Percentiles rank a stretch among this genome's conserved stretches.
phyloP scores from a whole-genome alignment of 2,888 invertebrate species.

The Microctonus brassicae region DNA sequence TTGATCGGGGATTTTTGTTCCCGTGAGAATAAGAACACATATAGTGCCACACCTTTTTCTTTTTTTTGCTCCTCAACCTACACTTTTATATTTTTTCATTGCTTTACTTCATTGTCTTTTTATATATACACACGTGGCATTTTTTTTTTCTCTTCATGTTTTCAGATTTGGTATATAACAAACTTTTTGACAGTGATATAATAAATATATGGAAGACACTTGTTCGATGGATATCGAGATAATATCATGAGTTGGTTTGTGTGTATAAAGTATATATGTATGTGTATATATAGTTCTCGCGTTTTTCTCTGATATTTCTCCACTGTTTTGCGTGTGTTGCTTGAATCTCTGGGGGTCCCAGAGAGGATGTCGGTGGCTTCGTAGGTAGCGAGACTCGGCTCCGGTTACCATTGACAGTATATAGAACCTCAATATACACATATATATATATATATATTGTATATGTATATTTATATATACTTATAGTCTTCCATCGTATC shows the following conservation, averaged over 20 bases:
- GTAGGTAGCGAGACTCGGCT: conserved; percentile 14
- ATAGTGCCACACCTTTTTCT: neutral
- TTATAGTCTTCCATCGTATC: conserved; percentile 1
- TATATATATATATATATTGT: neutral
- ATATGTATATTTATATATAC: neutral
- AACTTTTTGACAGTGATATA: conserved; percentile 4
- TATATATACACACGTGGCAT: neutral
- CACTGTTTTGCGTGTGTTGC: conserved; percentile 53
- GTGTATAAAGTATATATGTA: neutral
- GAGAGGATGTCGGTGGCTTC: conserved; percentile 5
- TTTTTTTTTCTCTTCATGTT: neutral
- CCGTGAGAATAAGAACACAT: conserved; percentile 8
- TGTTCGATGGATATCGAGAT: conserved; percentile 3
- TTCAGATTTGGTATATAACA: neutral
- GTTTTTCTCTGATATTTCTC: conserved; percentile 43
- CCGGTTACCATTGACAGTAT: conserved; percentile 9
- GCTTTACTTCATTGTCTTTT: neutral
- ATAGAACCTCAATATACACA: neutral
- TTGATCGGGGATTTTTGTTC: neutral
- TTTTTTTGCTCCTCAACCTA: too few relatives aligned
- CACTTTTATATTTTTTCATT: neutral
- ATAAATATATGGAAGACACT: neutral
- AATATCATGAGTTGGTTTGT: neutral
- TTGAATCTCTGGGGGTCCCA: conserved; percentile 51
- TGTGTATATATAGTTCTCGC: conserved; percentile 32